Evolutionary conservation across 2,113 vertebrate genomes (phyloP).

Genomic region (Aldabrachelys gigantea): DNA sequence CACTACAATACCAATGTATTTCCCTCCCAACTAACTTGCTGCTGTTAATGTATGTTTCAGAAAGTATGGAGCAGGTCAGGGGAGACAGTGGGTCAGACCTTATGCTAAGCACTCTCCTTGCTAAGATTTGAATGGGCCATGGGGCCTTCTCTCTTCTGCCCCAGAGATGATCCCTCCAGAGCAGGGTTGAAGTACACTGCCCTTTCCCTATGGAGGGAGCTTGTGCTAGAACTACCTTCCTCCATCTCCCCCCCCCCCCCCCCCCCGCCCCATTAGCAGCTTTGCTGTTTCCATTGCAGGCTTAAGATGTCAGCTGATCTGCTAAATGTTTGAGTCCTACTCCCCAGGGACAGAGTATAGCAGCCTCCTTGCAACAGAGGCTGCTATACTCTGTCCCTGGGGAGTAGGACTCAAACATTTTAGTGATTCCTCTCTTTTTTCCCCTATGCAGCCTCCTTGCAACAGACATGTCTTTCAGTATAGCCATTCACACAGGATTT

Average conservation of each 20-base stretch:
- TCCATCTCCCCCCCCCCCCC: not conserved
- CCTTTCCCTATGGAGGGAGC: not conserved
- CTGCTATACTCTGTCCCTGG: no score
- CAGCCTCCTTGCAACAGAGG: no score
- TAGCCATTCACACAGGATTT: accelerated
- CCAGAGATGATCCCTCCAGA: not conserved
- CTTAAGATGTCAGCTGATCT: not conserved
- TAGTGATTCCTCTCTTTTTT: not conserved
- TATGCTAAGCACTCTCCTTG: not conserved
- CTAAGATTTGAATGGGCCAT: not conserved
- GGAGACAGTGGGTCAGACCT: no score
- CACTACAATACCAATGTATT: not conserved
- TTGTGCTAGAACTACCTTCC: not conserved
- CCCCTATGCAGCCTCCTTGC: not conserved
- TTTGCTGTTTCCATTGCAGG: not conserved
- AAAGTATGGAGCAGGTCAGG: not conserved
- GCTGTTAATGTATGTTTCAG: not conserved
- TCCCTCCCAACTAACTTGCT: not conserved
- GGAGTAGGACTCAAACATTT: no score
- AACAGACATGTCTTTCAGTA: not conserved
- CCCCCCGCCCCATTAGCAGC: accelerated
- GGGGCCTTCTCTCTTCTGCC: not conserved
- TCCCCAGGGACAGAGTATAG: not conserved
- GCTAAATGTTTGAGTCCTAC: not conserved
- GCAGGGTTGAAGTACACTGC: not conserved